These are phyloP conservation scores for Sisyra terminalis DNA, from an alignment of 2,888 invertebrate species.

Conservation along the genomic window DNA sequence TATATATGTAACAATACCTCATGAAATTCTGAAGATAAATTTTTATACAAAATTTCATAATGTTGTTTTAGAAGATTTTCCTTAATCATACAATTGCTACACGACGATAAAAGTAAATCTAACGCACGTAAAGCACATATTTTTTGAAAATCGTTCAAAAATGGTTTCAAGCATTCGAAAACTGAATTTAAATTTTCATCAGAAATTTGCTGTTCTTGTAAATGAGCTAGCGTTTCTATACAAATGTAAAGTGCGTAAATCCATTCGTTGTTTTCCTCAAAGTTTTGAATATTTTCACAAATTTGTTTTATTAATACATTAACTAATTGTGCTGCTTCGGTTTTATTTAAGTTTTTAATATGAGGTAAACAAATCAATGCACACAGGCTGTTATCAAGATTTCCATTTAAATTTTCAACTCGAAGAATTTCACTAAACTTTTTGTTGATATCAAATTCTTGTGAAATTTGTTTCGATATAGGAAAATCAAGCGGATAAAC, in stretches of 20 bases:
- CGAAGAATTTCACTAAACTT: slow-evolving; percentile 22
- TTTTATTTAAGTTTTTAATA: slow-evolving; percentile 28
- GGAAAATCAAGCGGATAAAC: slow-evolving; percentile 47
- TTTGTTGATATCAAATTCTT: slow-evolving; percentile 27
- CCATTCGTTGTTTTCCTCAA: slow-evolving; percentile 12
- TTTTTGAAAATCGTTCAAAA: slow-evolving; percentile 29
- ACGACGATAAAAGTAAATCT: slow-evolving; percentile 35
- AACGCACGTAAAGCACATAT: slow-evolving; percentile 33
- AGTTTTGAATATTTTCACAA: slow-evolving; percentile 11
- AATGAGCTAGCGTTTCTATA: slow-evolving; percentile 41
- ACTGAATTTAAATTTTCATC: slow-evolving; percentile 29
- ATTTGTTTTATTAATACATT: slow-evolving; percentile 24
- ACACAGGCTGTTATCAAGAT: slow-evolving; percentile 29
- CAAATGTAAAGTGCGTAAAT: slow-evolving; percentile 38
- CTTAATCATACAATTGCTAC: slow-evolving; percentile 27
- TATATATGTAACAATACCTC: slow-evolving; percentile 27
- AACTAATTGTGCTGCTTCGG: slow-evolving; percentile 21
- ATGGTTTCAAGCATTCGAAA: slow-evolving; percentile 28
- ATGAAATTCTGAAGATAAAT: slow-evolving; percentile 51
- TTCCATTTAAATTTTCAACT: slow-evolving; percentile 24
- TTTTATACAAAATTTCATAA: slow-evolving; percentile 35
- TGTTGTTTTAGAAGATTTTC: slow-evolving; percentile 29
- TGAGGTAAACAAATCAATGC: slow-evolving; percentile 38
- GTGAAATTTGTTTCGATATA: slow-evolving; percentile 21
- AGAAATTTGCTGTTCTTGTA: slow-evolving; percentile 31